phyloP scores from a whole-genome alignment of 2,797 vertebrate species.

The Crocidura indochinensis region DNA sequence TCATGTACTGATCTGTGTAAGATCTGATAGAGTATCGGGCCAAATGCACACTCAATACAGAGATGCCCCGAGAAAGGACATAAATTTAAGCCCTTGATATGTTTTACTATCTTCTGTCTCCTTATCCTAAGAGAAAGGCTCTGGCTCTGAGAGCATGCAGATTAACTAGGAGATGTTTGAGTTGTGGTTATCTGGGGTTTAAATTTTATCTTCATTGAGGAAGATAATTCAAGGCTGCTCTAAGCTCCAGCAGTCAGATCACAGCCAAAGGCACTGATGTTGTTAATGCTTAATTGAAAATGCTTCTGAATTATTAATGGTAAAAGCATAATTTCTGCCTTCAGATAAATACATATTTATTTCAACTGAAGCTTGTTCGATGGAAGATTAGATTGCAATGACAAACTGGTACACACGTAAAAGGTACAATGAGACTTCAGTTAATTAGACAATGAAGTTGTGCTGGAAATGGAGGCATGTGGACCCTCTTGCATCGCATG shows the following conservation, averaged over 20 bases:
- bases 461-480: neutral
- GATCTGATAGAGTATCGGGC: neutral
- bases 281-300: slow-evolving; percentile 75
- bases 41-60: neutral
- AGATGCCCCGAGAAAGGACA: neutral
- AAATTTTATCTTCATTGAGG: slow-evolving; percentile 58
- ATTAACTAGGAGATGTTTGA: slow-evolving; percentile 26
- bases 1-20: neutral
- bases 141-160: neutral
- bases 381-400: slow-evolving; percentile 30
- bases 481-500: neutral
- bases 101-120: neutral
- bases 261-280: slow-evolving; percentile 61
- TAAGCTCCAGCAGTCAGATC: slow-evolving; percentile 62
- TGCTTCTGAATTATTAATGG: slow-evolving; percentile 74
- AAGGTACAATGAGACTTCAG: neutral
- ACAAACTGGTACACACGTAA: neutral
- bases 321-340: slow-evolving; percentile 65
- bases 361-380: slow-evolving; percentile 61
- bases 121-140: slow-evolving; percentile 43
- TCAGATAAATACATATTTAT: slow-evolving; percentile 72
- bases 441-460: neutral
- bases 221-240: slow-evolving; percentile 42
- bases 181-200: slow-evolving; percentile 57
- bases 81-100: slow-evolving; percentile 7